phyloP scores from a whole-genome alignment of 2,797 vertebrate genomes.

The Rhinichthys osculus region DNA sequence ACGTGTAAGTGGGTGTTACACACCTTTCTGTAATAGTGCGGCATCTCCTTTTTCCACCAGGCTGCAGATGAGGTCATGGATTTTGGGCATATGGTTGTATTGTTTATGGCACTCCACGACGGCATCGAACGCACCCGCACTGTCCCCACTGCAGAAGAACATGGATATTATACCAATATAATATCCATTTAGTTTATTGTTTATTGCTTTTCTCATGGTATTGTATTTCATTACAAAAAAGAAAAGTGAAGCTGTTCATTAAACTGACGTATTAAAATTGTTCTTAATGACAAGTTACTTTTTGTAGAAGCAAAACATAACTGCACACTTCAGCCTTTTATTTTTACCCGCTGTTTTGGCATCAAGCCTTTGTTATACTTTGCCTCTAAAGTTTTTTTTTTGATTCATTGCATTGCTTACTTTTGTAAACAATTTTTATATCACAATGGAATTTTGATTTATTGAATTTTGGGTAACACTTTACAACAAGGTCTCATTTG shows the following conservation, averaged over 20 bases:
- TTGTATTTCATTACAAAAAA: not conserved
- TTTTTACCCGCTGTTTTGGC: no score
- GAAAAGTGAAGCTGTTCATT: not conserved
- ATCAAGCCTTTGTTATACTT: no score
- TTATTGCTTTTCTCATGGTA: not conserved
- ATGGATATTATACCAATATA: slow-evolving; percentile 39
- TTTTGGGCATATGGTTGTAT: slow-evolving; percentile 81
- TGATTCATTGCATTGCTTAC: not conserved
- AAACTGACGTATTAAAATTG: not conserved
- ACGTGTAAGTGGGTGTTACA: slow-evolving; percentile 22
- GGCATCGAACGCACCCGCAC: slow-evolving; percentile 81
- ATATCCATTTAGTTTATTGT: no score
- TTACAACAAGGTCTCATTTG: no score
- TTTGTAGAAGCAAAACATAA: no score
- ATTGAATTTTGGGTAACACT: no score
- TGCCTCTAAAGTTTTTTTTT: no score
- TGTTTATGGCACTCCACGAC: slow-evolving; percentile 77
- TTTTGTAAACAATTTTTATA: not conserved
- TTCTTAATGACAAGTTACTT: not conserved
- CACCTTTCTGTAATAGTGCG: slow-evolving; percentile 91
- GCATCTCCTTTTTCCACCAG: slow-evolving; percentile 90
- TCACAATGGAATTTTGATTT: not conserved
- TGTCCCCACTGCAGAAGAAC: slow-evolving; percentile 78
- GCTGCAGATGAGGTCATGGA: slow-evolving; percentile 85
- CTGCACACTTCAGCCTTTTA: no score